Percentiles rank a stretch among this genome's conserved stretches.
These are phyloP conservation scores for Arbacia lixula DNA, from an alignment of 53 echinoderm and acorn worm species.

Conservation along the genomic window DNA sequence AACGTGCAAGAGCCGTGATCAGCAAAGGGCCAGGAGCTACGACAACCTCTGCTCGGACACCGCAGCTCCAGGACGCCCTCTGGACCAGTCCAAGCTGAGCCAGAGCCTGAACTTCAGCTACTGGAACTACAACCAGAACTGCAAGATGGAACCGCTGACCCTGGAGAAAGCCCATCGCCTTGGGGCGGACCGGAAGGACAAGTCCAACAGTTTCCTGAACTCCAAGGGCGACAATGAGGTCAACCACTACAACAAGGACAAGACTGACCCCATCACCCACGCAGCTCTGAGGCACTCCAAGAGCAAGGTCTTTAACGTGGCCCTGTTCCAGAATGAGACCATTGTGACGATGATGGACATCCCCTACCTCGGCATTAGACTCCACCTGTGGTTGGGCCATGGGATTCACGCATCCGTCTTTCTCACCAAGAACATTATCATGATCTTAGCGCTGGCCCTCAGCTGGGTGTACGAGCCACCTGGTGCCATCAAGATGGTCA, in stretches of 20 bases:
- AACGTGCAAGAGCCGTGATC: constrained; percentile 8
- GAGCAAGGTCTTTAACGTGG: constrained; percentile 22
- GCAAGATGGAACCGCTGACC: constrained; percentile 16
- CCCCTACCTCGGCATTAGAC: constrained; percentile 82
- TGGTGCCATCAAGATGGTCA: background rate
- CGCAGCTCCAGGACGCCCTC: background rate
- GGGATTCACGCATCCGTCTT: constrained; percentile 77
- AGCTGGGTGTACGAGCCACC: constrained; percentile 19
- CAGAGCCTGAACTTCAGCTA: constrained; percentile 51
- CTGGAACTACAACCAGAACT: constrained; percentile 57
- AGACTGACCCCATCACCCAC: background rate
- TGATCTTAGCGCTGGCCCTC: constrained; percentile 60
- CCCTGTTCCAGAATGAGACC: constrained; percentile 30
- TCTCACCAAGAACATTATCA: constrained; percentile 85
- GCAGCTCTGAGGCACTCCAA: constrained; percentile 22
- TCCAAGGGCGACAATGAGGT: constrained; percentile 4
- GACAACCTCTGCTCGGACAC: constrained; percentile 18
- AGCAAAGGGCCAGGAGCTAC: constrained; percentile 30
- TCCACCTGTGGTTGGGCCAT: constrained; percentile 76
- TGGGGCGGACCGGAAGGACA: background rate
- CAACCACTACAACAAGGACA: background rate
- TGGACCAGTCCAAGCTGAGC: constrained; percentile 31
- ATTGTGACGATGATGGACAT: constrained; percentile 71
- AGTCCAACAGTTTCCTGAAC: background rate
- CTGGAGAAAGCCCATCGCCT: background rate